Base-by-base conservation (phyloP, 2,888 invertebrate species). In the Cheilosia scutellata region DNA sequence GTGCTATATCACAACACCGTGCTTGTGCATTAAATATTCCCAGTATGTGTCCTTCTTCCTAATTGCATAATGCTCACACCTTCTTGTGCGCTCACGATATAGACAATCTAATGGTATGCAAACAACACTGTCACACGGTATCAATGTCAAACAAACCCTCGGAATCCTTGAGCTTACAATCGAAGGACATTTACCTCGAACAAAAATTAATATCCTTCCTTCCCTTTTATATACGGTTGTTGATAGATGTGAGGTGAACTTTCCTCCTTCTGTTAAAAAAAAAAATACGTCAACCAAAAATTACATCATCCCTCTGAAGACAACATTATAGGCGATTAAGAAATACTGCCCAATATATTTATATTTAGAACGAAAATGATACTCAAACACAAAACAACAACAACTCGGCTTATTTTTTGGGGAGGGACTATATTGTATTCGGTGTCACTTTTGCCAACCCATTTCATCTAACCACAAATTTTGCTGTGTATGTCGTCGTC, bases 241-340 rank as follows among this genome's bases (percentile, higher is more conserved):
- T 29, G 5, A 25, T 4, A 16, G 40, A 40, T 29, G 49, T 0
- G 37, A 62, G 63, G 68, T 47, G 16, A 62, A 53, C 20, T 55
- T 44, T 29, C 31, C 31, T 42, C 16, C 40, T 27, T 5, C 55
- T 20, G 65, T 13, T 40, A 37, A 60, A 37, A 37, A 37, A 37
- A 37, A 4, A 37, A 11, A 11, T 60, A 77, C 72, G 77, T 82
- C 66, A 82, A 47, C 6, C 47, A n/a, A 71, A 76, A 76, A 66
- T 77, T 72, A 82, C 82, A 82, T 77, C 72, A 77, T 65, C 72
- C 25, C 55, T n/a, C 13, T 27, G 63, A 55, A 62, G 66, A 57
- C 71, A 49, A 76, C 66, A 82, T 82, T 55, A 2, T 4, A n/a
- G 62, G 42, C 72, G 77, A 77, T 77, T 74, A 74, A 74, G 82